Conservation (phyloP, 2,888 invertebrate species). For the Dorcus parallelipipedus region DNA sequence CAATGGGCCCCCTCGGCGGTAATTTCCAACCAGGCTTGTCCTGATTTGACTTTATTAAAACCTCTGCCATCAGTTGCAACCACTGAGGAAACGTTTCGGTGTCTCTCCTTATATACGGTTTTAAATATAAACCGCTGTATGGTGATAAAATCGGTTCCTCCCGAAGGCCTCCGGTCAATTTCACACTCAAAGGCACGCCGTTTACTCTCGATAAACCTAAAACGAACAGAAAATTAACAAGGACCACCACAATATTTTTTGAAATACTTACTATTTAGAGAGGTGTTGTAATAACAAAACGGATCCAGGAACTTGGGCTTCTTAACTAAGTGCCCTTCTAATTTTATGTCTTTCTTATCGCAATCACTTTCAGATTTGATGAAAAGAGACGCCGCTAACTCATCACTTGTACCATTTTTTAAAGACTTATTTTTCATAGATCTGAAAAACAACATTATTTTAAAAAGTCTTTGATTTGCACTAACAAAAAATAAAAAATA, state of each 20-base stretch:
- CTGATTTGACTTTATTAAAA: conserved; percentile 55
- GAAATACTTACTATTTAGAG: conserved; percentile 36
- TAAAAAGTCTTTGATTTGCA: background rate
- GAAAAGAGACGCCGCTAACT: conserved; percentile 4
- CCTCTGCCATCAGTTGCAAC: conserved; percentile 67
- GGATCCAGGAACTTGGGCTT: conserved; percentile 37
- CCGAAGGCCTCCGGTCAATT: conserved; percentile 41
- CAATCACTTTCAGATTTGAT: background rate
- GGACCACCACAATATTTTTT: background rate
- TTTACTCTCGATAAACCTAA: conserved; percentile 34
- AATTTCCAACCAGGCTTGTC: conserved; percentile 33
- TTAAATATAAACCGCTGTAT: conserved; percentile 68
- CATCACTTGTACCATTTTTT: conserved; percentile 10
- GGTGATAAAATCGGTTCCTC: conserved; percentile 60
- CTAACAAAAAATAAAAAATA: too few relatives aligned
- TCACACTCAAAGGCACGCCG: conserved; percentile 30
- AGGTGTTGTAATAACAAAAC: conserved; percentile 45
- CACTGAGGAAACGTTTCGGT: conserved; percentile 63
- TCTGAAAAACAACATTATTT: background rate
- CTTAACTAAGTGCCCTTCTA: background rate
- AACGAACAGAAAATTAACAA: conserved; percentile 1
- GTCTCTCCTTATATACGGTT: conserved; percentile 82
- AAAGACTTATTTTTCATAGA: background rate
- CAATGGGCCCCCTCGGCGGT: conserved; percentile 61
- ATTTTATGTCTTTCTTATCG: conserved; percentile 1